Evolutionary conservation across 2,113 vertebrate genomes (phyloP).

Genomic region (Trogon surrucura): DNA sequence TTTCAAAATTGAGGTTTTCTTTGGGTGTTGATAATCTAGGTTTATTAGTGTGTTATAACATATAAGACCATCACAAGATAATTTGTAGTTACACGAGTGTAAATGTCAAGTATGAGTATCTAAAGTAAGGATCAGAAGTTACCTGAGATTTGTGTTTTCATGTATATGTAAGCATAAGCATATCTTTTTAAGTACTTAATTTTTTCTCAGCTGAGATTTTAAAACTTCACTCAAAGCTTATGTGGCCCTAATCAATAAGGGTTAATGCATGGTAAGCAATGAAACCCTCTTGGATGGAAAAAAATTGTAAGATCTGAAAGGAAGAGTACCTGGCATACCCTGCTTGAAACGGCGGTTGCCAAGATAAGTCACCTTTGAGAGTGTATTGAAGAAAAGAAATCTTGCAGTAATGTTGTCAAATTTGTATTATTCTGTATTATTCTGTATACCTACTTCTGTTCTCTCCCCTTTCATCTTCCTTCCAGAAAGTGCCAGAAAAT

Average conservation of each 20-base stretch:
- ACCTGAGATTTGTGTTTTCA: neutral
- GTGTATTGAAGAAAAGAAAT: neutral
- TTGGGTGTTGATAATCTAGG: neutral
- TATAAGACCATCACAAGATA: neutral
- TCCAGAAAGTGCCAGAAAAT: conserved; percentile 97
- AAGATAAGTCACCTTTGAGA: neutral
- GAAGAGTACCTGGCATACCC: neutral
- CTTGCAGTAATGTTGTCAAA: neutral
- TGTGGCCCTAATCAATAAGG: neutral
- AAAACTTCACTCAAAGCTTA: neutral
- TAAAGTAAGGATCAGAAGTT: neutral
- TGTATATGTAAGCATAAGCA: accelerated
- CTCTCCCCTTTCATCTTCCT: conserved; percentile 7
- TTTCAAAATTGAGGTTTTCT: neutral
- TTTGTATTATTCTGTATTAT: neutral
- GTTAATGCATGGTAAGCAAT: neutral
- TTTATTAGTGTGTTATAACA: neutral
- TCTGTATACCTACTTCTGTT: neutral
- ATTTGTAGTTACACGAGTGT: neutral
- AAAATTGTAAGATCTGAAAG: neutral
- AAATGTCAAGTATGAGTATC: neutral
- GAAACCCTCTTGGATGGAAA: neutral
- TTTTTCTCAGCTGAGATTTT: neutral
- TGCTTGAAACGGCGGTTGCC: neutral
- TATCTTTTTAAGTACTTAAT: neutral